phyloP scores from a whole-genome alignment of 2,888 invertebrate genomes.

The Aphrophora alni region DNA sequence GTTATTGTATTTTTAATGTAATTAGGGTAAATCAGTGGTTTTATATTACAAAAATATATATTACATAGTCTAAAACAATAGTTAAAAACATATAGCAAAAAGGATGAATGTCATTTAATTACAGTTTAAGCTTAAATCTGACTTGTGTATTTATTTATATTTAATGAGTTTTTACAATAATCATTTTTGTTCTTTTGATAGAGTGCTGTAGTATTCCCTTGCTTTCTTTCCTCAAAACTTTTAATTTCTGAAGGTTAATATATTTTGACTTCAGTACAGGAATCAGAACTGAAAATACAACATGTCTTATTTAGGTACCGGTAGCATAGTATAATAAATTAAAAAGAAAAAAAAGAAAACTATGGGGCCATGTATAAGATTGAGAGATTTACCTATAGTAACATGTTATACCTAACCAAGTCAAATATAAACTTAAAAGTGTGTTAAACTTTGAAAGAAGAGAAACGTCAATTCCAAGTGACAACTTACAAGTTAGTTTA shows the following conservation, averaged over 20 bases:
- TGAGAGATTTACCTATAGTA: not conserved
- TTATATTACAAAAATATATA: too few relatives aligned
- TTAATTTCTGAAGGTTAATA: not conserved
- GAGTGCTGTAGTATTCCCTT: not conserved
- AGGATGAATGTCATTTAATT: not conserved
- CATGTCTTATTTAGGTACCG: not conserved
- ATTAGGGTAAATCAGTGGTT: too few relatives aligned
- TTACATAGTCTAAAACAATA: not conserved
- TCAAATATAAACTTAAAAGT: too few relatives aligned
- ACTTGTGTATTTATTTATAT: not conserved
- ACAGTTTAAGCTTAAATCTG: not conserved
- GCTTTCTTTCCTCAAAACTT: not conserved
- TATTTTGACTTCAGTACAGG: not conserved
- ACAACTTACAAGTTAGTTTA: too few relatives aligned
- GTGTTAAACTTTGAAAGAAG: too few relatives aligned
- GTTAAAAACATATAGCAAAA: not conserved
- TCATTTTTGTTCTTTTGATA: not conserved
- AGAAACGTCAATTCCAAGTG: too few relatives aligned
- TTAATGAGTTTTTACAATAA: not conserved
- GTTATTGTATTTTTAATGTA: too few relatives aligned
- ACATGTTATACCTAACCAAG: not conserved
- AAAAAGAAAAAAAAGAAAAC: not conserved
- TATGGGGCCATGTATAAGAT: not conserved
- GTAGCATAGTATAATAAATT: not conserved
- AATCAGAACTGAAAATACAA: not conserved